Conservation (phyloP, 2,113 vertebrate genomes). For the Vulpes vulpes region DNA sequence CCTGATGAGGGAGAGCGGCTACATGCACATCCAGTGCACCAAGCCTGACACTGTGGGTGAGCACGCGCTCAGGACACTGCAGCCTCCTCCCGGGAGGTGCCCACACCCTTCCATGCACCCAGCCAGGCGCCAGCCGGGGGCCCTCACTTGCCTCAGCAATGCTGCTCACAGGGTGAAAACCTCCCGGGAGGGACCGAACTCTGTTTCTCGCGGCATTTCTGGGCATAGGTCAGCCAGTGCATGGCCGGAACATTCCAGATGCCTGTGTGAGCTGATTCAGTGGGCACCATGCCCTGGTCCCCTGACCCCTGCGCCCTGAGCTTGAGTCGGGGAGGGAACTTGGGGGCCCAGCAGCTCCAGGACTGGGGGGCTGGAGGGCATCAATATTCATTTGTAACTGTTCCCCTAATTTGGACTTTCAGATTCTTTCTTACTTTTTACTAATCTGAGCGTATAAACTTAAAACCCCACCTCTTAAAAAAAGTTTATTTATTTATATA, state of each 20-base stretch:
- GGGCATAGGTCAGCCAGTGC: background rate
- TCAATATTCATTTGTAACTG: background rate
- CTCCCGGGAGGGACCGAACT: background rate
- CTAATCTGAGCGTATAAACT: background rate
- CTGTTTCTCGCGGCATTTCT: background rate
- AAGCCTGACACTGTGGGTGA: constrained; percentile 89
- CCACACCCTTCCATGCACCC: background rate
- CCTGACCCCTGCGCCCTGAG: background rate
- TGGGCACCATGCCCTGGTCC: background rate
- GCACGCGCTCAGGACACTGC: fast-evolving
- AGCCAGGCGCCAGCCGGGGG: background rate
- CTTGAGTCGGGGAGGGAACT: background rate
- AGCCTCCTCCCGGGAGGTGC: background rate
- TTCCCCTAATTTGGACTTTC: background rate
- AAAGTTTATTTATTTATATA: background rate
- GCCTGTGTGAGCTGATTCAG: no score
- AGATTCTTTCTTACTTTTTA: background rate
- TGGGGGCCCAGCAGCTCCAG: background rate
- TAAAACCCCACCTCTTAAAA: background rate
- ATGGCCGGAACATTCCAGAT: background rate
- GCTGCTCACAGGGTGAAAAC: background rate
- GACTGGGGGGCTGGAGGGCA: background rate
- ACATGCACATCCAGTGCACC: constrained; percentile 88
- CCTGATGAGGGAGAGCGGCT: constrained; percentile 85
- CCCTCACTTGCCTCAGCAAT: background rate